A percentile compares a stretch with the other conserved stretches of the same genome.
Evolutionary conservation across 2,888 invertebrate genomes (phyloP).

Genomic region (Serrognathus titanus): DNA sequence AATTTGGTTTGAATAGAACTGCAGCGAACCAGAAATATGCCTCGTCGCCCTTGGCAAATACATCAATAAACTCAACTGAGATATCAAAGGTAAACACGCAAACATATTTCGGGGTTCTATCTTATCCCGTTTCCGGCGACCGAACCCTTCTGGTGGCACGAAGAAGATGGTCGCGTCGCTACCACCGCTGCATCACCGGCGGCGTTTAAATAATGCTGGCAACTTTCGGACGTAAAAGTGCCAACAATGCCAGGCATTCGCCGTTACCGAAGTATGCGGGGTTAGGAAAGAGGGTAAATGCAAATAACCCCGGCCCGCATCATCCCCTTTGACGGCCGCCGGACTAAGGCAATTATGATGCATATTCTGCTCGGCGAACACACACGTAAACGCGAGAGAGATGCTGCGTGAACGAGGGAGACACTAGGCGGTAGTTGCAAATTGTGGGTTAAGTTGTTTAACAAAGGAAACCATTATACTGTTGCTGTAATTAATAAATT

Average conservation of each 20-base stretch:
- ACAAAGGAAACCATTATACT: slow-evolving; percentile 31
- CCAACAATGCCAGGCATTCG: slow-evolving; percentile 5
- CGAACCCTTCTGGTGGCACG: too few species aligned
- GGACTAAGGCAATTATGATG: slow-evolving; percentile 2
- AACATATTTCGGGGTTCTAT: too few species aligned
- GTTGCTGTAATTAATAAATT: slow-evolving; percentile 33
- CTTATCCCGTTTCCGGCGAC: too few species aligned
- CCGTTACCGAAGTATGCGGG: slow-evolving; percentile 1
- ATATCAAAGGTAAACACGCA: too few species aligned
- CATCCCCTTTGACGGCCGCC: background rate
- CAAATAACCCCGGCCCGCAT: slow-evolving; percentile 2
- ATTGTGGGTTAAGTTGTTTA: slow-evolving; percentile 26
- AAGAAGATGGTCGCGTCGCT: too few species aligned
- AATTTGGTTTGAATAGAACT: too few species aligned
- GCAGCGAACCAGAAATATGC: too few species aligned
- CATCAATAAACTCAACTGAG: too few species aligned
- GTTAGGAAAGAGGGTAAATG: background rate
- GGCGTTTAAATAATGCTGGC: too few species aligned
- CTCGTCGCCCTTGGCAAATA: too few species aligned
- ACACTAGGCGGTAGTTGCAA: slow-evolving; percentile 21
- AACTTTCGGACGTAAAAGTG: slow-evolving; percentile 1
- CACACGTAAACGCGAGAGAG: background rate
- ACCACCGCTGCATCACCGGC: too few species aligned
- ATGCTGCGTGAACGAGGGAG: background rate
- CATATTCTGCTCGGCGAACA: background rate